A percentile compares a stretch with the other conserved stretches of the same genome.
Evolutionary conservation across 2,113 vertebrate species (phyloP).

Genomic region (Galemys pyrenaicus): DNA sequence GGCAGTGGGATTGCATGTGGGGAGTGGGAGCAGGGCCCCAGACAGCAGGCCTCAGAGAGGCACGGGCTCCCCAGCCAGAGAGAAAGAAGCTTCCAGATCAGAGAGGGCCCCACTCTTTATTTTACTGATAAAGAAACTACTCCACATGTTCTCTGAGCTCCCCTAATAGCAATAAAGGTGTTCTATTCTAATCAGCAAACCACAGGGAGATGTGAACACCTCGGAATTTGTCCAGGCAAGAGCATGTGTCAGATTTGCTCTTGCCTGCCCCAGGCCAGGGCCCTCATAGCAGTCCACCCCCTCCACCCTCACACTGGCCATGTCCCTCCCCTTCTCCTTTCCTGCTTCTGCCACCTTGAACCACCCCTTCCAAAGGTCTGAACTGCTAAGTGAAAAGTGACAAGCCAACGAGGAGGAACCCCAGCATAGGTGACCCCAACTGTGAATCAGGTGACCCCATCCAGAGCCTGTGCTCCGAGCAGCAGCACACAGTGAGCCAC

Average conservation of each 20-base stretch:
- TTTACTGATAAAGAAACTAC: background rate
- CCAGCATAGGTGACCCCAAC: background rate
- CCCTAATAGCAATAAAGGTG: fast-evolving
- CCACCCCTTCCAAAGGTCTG: background rate
- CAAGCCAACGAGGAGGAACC: background rate
- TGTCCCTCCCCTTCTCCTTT: background rate
- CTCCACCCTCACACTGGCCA: background rate
- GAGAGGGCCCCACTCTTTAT: background rate
- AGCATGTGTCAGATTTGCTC: too few relatives aligned
- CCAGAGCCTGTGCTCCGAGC: background rate
- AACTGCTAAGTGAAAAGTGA: background rate
- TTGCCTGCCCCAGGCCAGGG: background rate
- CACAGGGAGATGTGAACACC: background rate
- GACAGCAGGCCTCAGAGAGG: background rate
- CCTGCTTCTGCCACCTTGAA: background rate
- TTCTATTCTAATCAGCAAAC: background rate
- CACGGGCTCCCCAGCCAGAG: background rate
- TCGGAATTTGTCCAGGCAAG: background rate
- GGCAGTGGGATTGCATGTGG: background rate
- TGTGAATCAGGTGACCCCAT: background rate
- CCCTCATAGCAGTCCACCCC: too few relatives aligned
- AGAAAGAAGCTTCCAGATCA: background rate
- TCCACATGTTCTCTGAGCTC: background rate
- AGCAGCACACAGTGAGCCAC: too few relatives aligned
- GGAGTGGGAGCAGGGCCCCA: background rate